These are phyloP conservation scores for Oryzias javanicus DNA, from an alignment of 2,113 vertebrate genomes.

Conservation along the genomic window DNA sequence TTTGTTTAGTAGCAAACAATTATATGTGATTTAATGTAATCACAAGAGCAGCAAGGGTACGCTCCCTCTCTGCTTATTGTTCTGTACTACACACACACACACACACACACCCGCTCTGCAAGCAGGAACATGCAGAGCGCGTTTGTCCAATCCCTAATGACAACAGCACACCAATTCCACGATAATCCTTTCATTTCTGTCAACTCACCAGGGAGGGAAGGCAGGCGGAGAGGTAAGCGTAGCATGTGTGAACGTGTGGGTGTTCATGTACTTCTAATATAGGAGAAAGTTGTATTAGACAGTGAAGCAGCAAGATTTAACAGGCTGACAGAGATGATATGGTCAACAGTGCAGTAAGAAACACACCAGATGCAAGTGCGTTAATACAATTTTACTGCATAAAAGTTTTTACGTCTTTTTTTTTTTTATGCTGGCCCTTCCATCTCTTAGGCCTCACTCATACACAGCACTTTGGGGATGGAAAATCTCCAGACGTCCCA, in stretches of 20 bases:
- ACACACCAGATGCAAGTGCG: too few species aligned
- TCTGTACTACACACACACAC: slow-evolving; percentile 49
- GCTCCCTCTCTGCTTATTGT: slow-evolving; percentile 65
- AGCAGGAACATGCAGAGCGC: slow-evolving; percentile 50
- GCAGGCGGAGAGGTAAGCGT: slow-evolving; percentile 31
- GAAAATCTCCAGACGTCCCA: slow-evolving; percentile 50
- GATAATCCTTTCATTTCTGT: slow-evolving; percentile 64
- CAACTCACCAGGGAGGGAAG: slow-evolving; percentile 39
- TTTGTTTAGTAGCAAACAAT: slow-evolving; percentile 56
- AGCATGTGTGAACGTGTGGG: slow-evolving; percentile 1
- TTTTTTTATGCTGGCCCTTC: too few species aligned
- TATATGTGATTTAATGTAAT: slow-evolving; percentile 73
- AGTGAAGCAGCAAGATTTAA: too few species aligned
- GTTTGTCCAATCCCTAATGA: slow-evolving; percentile 74
- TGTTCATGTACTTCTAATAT: neutral
- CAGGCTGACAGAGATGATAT: too few species aligned
- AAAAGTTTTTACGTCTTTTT: too few species aligned
- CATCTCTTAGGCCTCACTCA: neutral
- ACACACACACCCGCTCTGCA: slow-evolving; percentile 35
- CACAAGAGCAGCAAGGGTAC: slow-evolving; percentile 72
- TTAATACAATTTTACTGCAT: too few species aligned
- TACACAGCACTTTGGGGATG: slow-evolving; percentile 26
- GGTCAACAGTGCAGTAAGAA: too few species aligned
- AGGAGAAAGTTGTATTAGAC: too few species aligned
- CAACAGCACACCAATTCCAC: slow-evolving; percentile 55